Base-by-base conservation (phyloP, 1,140 invertebrate genomes). In the Tribolium castaneum region DNA sequence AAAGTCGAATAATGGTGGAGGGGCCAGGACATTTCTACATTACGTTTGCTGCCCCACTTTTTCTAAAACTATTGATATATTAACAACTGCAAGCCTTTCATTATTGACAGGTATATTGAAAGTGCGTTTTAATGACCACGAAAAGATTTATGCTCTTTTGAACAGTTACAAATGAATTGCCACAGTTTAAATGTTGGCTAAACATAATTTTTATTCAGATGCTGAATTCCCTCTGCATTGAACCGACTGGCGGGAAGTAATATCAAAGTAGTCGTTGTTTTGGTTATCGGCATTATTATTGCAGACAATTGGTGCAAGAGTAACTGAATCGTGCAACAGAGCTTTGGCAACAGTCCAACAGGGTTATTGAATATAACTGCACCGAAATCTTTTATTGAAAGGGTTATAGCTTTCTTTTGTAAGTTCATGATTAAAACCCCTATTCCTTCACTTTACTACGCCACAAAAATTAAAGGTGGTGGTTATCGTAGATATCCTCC, bases 391-490 rank as follows among this genome's bases (percentile, higher is more conserved):
- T 45, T 45, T 45, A 45, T 45, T 45, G 39, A 45, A 45, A 45
- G n/a, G 39, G 39, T 45, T 45, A 9, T 10, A 45, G 39, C 39
- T 45, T 39, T 6, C 5, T 45, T 2, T 45, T 45, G 6, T 9
- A 45, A 45, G 39, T 45, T 45, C 39, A 45, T 45, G 39, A 45
- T 45, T 45, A 45, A 45, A 45, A 45, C 39, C 7, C 6, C n/a
- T 45, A 45, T 45, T 45, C n/a, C n/a, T 9, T 45, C 4, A 45
- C 39, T 45, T 45, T 45, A 45, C 2, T 45, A 5, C 25, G 45
- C 59, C 59, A 35, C 59, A 66, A 66, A 66, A 62, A 62, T 62
- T 56, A 56, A 59, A 22, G 54, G 19, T 34, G 54, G 19, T 34
- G n/a, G 25, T 35, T 30, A 13, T 66, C 34, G 59, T 66, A 6